phyloP scores from a whole-genome alignment of 37 sponge, comb jelly and placozoan genomes.

The Halichondria panicea region DNA sequence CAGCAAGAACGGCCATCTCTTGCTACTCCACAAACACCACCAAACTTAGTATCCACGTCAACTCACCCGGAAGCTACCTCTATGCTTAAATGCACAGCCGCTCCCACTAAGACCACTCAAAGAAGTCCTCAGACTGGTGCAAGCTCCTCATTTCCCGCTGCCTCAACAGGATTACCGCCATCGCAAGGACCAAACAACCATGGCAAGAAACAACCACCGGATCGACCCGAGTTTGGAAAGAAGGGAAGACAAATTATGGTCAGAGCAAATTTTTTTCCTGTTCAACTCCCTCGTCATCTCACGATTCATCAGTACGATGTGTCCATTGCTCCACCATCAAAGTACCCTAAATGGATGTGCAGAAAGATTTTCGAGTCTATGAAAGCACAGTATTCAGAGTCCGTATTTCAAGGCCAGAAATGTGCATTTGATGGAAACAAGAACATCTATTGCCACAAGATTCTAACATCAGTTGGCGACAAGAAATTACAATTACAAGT shows the following conservation, averaged over 20 bases:
- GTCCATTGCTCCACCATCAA: slow-evolving; percentile 54
- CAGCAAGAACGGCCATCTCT: no score
- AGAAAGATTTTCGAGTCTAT: slow-evolving; percentile 19
- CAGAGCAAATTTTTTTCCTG: slow-evolving; percentile 19
- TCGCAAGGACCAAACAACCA: no score
- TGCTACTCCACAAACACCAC: no score
- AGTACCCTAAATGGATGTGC: slow-evolving; percentile 35
- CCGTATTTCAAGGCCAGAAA: slow-evolving; percentile 17
- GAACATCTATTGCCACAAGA: slow-evolving; percentile 42
- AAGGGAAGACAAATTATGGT: slow-evolving; percentile 19
- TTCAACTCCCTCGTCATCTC: slow-evolving; percentile 6
- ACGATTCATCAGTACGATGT: slow-evolving; percentile 76
- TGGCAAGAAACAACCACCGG: slow-evolving; percentile 25
- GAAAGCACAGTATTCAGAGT: background rate
- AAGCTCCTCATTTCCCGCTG: no score
- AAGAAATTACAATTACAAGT: background rate
- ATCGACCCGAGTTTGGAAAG: slow-evolving; percentile 26
- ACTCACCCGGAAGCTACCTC: no score
- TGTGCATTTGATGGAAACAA: slow-evolving; percentile 64
- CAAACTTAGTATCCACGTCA: no score
- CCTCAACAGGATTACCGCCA: no score
- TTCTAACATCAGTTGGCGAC: slow-evolving; percentile 18
- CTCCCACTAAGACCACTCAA: no score
- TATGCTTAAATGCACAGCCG: no score
- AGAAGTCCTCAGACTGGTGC: no score